Evolutionary conservation across 1,140 invertebrate genomes (phyloP).

Genomic region (Drosophila suzukii): DNA sequence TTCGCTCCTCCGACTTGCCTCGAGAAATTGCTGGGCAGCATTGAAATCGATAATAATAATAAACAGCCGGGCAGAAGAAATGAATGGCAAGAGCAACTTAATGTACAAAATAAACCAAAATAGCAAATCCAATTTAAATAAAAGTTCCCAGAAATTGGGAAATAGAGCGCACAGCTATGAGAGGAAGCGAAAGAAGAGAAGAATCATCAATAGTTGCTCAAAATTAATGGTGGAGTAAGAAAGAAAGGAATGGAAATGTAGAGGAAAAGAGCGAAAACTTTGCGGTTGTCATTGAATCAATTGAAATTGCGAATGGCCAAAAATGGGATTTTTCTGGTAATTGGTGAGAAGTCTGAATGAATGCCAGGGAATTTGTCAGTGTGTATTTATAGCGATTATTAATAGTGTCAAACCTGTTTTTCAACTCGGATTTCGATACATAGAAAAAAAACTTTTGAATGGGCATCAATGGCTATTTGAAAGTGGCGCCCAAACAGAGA

Average conservation of each 20-base stretch:
- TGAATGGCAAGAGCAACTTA: slow-evolving; percentile 55
- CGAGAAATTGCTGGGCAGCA: slow-evolving; percentile 43
- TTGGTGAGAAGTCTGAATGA: slow-evolving; percentile 2
- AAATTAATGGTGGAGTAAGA: slow-evolving; percentile 1
- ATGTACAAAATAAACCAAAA: slow-evolving; percentile 32
- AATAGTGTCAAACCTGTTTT: too few relatives aligned
- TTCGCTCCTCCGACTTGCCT: slow-evolving; percentile 46
- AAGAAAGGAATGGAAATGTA: slow-evolving; percentile 12
- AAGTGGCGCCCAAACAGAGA: not conserved
- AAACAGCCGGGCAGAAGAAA: slow-evolving; percentile 39
- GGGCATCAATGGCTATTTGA: too few relatives aligned
- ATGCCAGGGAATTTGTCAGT: not conserved
- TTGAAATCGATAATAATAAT: slow-evolving; percentile 60
- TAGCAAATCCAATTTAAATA: slow-evolving; percentile 61
- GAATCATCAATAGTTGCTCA: slow-evolving; percentile 35
- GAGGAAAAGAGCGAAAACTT: slow-evolving; percentile 40
- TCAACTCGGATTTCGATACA: too few relatives aligned
- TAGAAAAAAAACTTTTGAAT: too few relatives aligned
- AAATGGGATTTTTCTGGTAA: slow-evolving; percentile 10
- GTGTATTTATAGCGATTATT: not conserved
- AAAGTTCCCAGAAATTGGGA: slow-evolving; percentile 45
- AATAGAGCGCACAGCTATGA: slow-evolving; percentile 37
- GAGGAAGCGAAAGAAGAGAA: slow-evolving; percentile 10
- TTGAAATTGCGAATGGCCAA: slow-evolving; percentile 25
- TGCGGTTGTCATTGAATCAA: slow-evolving; percentile 59